Base-by-base conservation (phyloP, 92 coral and sea anemone species). In the Paramuricea clavata region DNA sequence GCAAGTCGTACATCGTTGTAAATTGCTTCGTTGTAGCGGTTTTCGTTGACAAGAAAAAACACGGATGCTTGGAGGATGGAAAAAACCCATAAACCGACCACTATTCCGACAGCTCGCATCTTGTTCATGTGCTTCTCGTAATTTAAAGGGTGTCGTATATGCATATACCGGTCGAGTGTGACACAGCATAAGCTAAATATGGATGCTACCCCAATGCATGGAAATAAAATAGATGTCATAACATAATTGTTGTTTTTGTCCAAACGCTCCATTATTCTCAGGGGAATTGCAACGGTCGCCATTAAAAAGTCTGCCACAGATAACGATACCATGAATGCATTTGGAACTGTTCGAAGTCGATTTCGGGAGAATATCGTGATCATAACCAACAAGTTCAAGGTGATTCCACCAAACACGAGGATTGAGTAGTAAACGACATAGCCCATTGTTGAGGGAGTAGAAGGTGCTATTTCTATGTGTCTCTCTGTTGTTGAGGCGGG, bases 111-210 rank as follows among this genome's bases (percentile, higher is more conserved):
- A 22, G 95, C 94, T 16, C 93, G 98, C 3, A 13, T 19, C 25
- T 89, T 81, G 17, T 78, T 94, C 52, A 97, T 81, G 30, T 88
- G 81, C 27, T 86, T 83, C 30, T 92, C 97, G 49, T 94, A 97
- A 3, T 92, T 91, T 30, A 97, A 62, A 12, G 99, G 92, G 59
- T 81, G 89, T 0, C 91, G 71, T 39, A 97, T 97, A 6, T 98
- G 93, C 31, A 94, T 85, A 80, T 92, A 94, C 16, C 99, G 94
- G 47, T 97, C 99, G 43, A 97, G 70, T 2, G 99, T 97, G 10
- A 97, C 99, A 6, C 97, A 98, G 35, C 97, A 92, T 1, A 97
- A 89, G 85, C 91, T 97, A 13, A 97, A 87, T 25, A 97, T 92
- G 11, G 99, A 97, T 3, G 99, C 94, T 9, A 91, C 95, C 6